Evolutionary conservation across 2,113 vertebrate species (phyloP).

Genomic region (Grantiella picta): DNA sequence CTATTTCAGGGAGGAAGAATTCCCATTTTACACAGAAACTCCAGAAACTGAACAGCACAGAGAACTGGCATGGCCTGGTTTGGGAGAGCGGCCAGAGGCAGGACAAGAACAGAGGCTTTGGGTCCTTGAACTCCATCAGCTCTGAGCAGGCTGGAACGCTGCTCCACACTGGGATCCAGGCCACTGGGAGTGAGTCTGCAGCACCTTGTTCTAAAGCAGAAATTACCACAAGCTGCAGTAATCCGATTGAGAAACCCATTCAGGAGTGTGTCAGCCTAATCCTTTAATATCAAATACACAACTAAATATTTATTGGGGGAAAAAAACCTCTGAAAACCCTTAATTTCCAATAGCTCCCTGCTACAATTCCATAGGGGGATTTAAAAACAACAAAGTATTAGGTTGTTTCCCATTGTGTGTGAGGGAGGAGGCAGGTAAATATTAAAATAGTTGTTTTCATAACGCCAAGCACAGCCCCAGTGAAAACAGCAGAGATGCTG

Average conservation of each 20-base stretch:
- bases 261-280: slow-evolving; percentile 53
- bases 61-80: background rate
- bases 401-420: background rate
- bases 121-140: background rate
- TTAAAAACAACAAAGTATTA: slow-evolving; percentile 27
- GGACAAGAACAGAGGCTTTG: background rate
- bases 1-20: background rate
- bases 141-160: background rate
- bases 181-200: background rate
- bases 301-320: slow-evolving; percentile 28
- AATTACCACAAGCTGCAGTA: slow-evolving; percentile 36
- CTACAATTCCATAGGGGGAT: slow-evolving; percentile 43
- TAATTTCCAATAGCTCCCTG: slow-evolving; percentile 23
- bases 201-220: slow-evolving; percentile 21
- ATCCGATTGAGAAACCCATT: slow-evolving; percentile 55
- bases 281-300: slow-evolving; percentile 62
- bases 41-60: background rate
- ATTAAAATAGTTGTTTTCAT: background rate
- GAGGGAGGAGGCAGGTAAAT: slow-evolving; percentile 24
- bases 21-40: background rate
- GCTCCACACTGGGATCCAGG: background rate
- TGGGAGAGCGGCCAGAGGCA: background rate
- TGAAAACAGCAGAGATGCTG: background rate
- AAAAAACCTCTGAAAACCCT: background rate
- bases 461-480: background rate